Evolutionary conservation across 2,797 vertebrate species (phyloP).

Genomic region (Sardinella longiceps): DNA sequence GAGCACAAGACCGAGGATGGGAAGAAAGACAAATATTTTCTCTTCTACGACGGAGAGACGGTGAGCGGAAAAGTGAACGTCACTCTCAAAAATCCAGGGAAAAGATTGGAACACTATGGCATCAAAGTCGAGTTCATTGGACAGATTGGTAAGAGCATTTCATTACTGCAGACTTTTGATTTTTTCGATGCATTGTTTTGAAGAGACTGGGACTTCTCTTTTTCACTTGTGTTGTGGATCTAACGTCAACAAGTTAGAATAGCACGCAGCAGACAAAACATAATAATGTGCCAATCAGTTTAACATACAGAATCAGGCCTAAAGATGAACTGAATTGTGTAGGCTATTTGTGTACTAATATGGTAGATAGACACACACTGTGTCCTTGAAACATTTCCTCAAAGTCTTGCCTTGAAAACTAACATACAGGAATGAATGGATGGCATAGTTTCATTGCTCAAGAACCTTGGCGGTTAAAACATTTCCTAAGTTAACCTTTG

Average conservation of each 20-base stretch:
- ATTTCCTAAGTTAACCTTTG: background rate
- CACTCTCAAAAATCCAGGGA: slow-evolving; percentile 91
- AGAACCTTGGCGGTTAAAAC: background rate
- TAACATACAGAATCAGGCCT: background rate
- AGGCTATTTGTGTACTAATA: no score
- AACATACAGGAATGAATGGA: background rate
- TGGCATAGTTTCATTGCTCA: background rate
- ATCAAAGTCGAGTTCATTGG: slow-evolving; percentile 98
- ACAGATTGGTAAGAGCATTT: slow-evolving; percentile 86
- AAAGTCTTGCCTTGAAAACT: background rate
- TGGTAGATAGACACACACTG: no score
- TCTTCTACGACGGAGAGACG: slow-evolving; percentile 96
- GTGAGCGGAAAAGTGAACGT: slow-evolving; percentile 93
- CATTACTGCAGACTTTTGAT: background rate
- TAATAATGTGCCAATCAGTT: no score
- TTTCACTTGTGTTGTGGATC: no score
- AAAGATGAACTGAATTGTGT: background rate
- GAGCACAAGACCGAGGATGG: slow-evolving; percentile 96
- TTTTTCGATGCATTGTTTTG: background rate
- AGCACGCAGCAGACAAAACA: no score
- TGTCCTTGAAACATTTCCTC: background rate
- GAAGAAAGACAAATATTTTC: slow-evolving; percentile 95
- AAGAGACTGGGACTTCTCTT: no score
- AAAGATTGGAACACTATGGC: slow-evolving; percentile 94
- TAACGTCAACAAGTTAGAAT: no score